Conservation (phyloP, 1,140 invertebrate genomes). For the Drosophila varians region DNA sequence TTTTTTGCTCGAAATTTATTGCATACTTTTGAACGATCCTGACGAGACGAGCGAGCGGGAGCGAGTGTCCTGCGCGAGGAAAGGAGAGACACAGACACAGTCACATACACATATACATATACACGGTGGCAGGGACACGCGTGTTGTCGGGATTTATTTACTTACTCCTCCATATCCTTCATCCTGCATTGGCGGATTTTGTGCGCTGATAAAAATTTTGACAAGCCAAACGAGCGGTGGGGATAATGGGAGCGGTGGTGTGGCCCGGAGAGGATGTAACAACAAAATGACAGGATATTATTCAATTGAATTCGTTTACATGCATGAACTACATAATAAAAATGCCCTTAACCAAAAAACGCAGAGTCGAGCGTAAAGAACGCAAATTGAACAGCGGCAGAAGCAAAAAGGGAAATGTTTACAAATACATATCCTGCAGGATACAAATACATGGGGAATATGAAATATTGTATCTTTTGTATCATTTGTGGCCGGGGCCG, state of each 20-base stretch:
- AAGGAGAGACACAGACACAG: too few relatives aligned
- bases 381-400: slow-evolving; percentile 62
- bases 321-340: slow-evolving; percentile 80
- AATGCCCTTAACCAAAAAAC: slow-evolving; percentile 61
- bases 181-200: slow-evolving; percentile 60
- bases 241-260: slow-evolving; percentile 44
- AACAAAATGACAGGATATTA: slow-evolving; percentile 81
- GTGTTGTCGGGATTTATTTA: slow-evolving; percentile 73
- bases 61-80: not conserved
- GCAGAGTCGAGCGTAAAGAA: slow-evolving; percentile 26
- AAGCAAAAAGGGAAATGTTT: slow-evolving; percentile 44
- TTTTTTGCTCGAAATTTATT: slow-evolving; percentile 70
- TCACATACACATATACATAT: too few relatives aligned
- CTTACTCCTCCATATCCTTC: slow-evolving; percentile 61
- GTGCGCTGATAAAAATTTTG: slow-evolving; percentile 73
- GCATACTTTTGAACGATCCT: slow-evolving; percentile 56
- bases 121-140: slow-evolving; percentile 27
- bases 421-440: slow-evolving; percentile 7
- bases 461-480: slow-evolving; percentile 56
- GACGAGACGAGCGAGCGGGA: not conserved
- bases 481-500: slow-evolving; percentile 33
- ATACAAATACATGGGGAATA: slow-evolving; percentile 26
- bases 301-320: slow-evolving; percentile 82
- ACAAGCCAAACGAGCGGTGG: slow-evolving; percentile 54
- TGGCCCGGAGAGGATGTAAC: slow-evolving; percentile 43